Evolutionary conservation across 2,888 invertebrate genomes (phyloP).

Genomic region (Acanthosepion lycidas): DNA sequence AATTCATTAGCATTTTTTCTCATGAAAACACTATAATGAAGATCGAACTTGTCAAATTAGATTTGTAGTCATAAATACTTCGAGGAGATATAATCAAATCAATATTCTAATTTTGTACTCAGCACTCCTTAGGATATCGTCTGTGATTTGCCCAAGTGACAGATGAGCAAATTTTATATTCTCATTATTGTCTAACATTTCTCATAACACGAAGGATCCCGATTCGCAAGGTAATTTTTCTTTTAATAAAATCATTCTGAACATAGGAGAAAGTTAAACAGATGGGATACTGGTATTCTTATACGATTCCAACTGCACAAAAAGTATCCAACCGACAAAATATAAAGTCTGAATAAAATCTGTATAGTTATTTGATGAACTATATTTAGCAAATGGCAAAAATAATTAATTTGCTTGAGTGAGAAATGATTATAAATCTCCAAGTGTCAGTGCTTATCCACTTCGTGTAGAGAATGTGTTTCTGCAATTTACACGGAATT

Average conservation of each 20-base stretch:
- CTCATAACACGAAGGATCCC: neutral
- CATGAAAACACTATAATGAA: neutral
- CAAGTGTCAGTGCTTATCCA: too few relatives aligned
- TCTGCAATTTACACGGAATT: too few relatives aligned
- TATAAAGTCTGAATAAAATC: neutral
- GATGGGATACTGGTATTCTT: neutral
- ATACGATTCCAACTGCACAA: neutral
- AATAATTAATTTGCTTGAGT: neutral
- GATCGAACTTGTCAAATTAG: neutral
- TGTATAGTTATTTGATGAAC: neutral
- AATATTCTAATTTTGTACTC: neutral
- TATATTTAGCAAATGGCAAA: neutral
- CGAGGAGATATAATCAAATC: neutral
- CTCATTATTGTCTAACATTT: neutral
- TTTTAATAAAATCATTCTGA: neutral
- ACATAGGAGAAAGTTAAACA: neutral
- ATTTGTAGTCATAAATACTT: slow-evolving; percentile 15
- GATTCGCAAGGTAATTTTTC: neutral
- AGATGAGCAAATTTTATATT: neutral
- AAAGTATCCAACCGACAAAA: neutral
- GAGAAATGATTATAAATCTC: too few relatives aligned
- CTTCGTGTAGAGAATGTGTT: too few relatives aligned
- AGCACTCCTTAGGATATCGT: neutral
- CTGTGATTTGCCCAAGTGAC: too few relatives aligned
- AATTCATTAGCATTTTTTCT: neutral